Base-by-base conservation (phyloP, 2,888 invertebrate species). In the Venusia cambrica region DNA sequence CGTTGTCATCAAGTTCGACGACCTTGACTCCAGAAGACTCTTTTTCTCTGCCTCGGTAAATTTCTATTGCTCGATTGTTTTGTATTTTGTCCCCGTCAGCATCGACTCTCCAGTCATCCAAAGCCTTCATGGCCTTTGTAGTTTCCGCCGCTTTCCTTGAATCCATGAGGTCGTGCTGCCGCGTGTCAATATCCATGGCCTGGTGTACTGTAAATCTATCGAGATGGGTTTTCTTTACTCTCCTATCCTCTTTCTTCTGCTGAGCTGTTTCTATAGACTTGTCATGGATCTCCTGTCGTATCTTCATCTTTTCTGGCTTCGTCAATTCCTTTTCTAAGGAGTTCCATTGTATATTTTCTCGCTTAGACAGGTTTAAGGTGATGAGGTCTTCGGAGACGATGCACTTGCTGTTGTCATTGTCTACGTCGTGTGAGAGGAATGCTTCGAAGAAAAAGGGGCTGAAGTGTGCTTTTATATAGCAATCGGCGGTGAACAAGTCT, bases 361-460 rank as follows among this genome's bases (percentile, higher is more conserved):
- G 62, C 75, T 96, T 96, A 18, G 77, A 69, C 34, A 95, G 79
- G 64, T 92, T 91, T 59, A 94, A 89, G 6, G 91, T 65, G 8
- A 93, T 90, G 28, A 89, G 77, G 12, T 89, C 88, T 24, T 91
- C 88, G 19, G 90, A 88, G 13, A 94, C 71, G 2, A 89, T 89
- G 53, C 93, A 93, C 49, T 87, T 89, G 59, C 94, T 93, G 48
- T 84, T 80, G 7, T 83, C 76, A 31, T 89, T 90, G 53, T 92
- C 77, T 1, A 95, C 89, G 4, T 89, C 72, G 31, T 89, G 75
- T 45, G 87, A 73, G n/a, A 94, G 77, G 62, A 94, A 91, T 18
- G 91, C 79, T 83, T 96, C 96, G 60, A 94, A 92, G 35, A 94
- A 83, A 62, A 91, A 94, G 2, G 93, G 93, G 11, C 89, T 89